Evolutionary conservation across 2,888 invertebrate genomes (phyloP), one percentile per base, ranked within the genome.

Genomic region (Leptarthrus brevirostris): DNA sequence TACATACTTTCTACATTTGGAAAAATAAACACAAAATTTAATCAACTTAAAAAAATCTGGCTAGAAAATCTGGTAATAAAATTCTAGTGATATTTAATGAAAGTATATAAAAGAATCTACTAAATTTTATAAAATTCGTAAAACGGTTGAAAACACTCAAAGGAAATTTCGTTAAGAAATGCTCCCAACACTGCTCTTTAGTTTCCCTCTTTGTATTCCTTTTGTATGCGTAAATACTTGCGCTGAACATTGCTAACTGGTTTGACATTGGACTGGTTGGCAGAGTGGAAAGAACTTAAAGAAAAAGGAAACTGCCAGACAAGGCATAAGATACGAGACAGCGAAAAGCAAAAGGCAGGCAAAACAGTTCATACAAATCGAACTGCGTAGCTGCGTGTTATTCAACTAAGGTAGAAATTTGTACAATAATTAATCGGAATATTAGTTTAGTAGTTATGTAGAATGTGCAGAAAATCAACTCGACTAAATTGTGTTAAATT

Each of bases 201-300:
- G 30, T 16, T 16, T 1, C 16, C n/a, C 49, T 8, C 16, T 44
- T 4, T 2, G 49, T 49, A 1, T 22, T 6, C n/a, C n/a, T n/a
- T n/a, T n/a, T n/a, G n/a, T n/a, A n/a, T n/a, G 26, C 12, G 26
- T 54, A 14, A 3, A 1, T 54, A 26, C 14, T 10, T 24, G 10
- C n/a, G 10, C 30, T 2, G 24, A 14, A 8, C 30, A 30, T 3
- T 30, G 30, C 64, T 76, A 78, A 78, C 78, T 77, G 73, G 77
- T 77, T 77, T 78, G 76, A 72, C 77, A 77, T 76, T 77, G 77
- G 76, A 74, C 76, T 75, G 75, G 75, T 76, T 76, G 75, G 30
- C 69, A 40, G 58, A 64, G 64, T 44, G 24, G 47, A 47, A 24
- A n/a, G 64, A 47, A 20, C 5, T 20, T 2, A 34, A 61, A 64